Percentiles rank a stretch among this genome's conserved stretches.
Conservation (phyloP, 2,113 vertebrate species). For the Eudyptes chrysolophus region DNA sequence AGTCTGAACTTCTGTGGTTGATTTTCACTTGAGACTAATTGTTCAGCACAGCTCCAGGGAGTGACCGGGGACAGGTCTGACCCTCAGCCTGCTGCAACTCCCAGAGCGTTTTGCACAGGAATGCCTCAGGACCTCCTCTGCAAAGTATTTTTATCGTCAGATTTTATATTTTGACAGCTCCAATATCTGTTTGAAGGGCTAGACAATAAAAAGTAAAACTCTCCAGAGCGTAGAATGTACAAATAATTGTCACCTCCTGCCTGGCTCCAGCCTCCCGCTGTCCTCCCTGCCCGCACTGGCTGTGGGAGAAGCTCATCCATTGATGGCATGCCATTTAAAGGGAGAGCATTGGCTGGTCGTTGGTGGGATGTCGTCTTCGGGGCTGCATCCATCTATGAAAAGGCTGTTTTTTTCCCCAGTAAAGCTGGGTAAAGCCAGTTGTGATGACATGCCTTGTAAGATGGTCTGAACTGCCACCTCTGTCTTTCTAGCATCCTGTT, state of each 20-base stretch:
- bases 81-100: background rate
- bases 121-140: background rate
- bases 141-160: background rate
- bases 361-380: rapidly evolving
- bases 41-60: background rate
- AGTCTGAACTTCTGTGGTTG: conserved; percentile 21
- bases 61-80: background rate
- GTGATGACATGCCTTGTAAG: background rate
- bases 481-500: rapidly evolving
- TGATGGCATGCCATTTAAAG: rapidly evolving
- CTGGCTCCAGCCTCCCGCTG: rapidly evolving
- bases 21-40: conserved; percentile 55
- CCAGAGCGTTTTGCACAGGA: background rate
- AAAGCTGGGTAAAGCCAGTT: background rate
- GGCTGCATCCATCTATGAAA: background rate
- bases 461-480: background rate
- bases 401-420: background rate
- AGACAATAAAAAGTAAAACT: conserved; percentile 1
- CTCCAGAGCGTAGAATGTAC: background rate
- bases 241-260: background rate
- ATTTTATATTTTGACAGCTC: conserved; percentile 13
- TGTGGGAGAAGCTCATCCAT: background rate
- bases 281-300: background rate
- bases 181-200: background rate
- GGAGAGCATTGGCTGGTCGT: background rate